Conservation (phyloP, 2,888 invertebrate species). For the Beris morrisii region DNA sequence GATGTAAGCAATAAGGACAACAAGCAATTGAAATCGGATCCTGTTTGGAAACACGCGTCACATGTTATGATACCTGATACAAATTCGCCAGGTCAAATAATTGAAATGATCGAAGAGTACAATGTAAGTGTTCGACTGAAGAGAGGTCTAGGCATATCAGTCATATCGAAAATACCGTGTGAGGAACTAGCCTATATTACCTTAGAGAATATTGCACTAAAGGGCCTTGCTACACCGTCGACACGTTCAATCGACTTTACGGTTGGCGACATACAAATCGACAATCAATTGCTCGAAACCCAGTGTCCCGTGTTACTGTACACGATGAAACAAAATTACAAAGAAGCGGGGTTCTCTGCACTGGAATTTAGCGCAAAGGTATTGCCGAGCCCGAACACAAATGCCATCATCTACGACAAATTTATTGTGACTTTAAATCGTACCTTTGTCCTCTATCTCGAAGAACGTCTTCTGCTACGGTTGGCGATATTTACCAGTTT, state of each 20-base stretch:
- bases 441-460: conserved; percentile 82
- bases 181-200: conserved; percentile 81
- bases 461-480: conserved; percentile 81
- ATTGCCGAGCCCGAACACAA: conserved; percentile 69
- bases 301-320: conserved; percentile 83
- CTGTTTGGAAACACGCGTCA: conserved; percentile 54
- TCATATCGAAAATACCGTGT: conserved; percentile 73
- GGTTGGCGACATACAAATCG: conserved; percentile 81
- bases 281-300: conserved; percentile 85
- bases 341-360: conserved; percentile 60
- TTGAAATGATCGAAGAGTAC: conserved; percentile 43
- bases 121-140: conserved; percentile 45
- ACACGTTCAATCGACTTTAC: conserved; percentile 68
- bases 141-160: conserved; percentile 73
- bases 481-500: conserved; percentile 65
- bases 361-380: conserved; percentile 79
- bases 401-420: conserved; percentile 88
- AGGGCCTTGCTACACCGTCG: conserved; percentile 61
- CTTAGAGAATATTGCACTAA: conserved; percentile 66
- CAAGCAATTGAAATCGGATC: conserved; percentile 45
- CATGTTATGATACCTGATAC: conserved; percentile 43
- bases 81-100: conserved; percentile 6
- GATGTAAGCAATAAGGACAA: conserved; percentile 66
- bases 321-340: conserved; percentile 61
- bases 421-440: conserved; percentile 74